Percentiles rank a stretch among this genome's conserved stretches.
phyloP scores from a whole-genome alignment of 1,140 invertebrate genomes.

The Pseudobourletiella spinata region DNA sequence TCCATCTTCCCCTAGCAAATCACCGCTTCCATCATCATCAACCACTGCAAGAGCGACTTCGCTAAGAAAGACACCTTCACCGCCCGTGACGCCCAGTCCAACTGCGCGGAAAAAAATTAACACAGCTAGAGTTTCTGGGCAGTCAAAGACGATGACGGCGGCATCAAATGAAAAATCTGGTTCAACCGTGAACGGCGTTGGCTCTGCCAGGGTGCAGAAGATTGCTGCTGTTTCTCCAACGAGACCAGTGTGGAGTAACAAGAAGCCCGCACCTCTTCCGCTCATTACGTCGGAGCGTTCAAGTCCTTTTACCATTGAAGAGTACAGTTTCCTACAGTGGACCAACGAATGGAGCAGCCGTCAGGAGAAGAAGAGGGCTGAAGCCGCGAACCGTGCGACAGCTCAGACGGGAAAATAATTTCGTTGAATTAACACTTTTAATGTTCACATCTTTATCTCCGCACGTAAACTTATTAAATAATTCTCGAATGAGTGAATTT shows the following conservation, averaged over 20 bases:
- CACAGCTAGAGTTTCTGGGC: neutral
- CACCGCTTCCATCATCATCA: neutral
- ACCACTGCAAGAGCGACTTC: neutral
- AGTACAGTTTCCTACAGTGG: constrained; percentile 11
- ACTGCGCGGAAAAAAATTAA: no score
- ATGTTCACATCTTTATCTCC: no score
- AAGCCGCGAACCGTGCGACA: no score
- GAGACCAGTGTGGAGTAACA: constrained; percentile 2
- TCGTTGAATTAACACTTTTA: no score
- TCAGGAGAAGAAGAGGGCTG: neutral
- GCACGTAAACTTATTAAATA: no score
- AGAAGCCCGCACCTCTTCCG: neutral
- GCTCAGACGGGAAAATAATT: no score
- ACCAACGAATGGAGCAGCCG: constrained; percentile 1
- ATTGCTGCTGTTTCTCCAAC: neutral
- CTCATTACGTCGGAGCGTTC: neutral
- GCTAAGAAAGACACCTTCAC: neutral
- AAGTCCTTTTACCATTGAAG: constrained; percentile 1
- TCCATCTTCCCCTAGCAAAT: no score
- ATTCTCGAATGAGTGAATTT: no score
- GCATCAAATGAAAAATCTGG: neutral
- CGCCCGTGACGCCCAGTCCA: no score
- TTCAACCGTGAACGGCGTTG: neutral
- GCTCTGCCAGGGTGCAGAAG: neutral
- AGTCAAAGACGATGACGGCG: neutral